Evolutionary conservation across 2,797 vertebrate species (phyloP), one percentile per base, ranked within the genome.

Genomic region (Lepidocolaptes lacrymiger): DNA sequence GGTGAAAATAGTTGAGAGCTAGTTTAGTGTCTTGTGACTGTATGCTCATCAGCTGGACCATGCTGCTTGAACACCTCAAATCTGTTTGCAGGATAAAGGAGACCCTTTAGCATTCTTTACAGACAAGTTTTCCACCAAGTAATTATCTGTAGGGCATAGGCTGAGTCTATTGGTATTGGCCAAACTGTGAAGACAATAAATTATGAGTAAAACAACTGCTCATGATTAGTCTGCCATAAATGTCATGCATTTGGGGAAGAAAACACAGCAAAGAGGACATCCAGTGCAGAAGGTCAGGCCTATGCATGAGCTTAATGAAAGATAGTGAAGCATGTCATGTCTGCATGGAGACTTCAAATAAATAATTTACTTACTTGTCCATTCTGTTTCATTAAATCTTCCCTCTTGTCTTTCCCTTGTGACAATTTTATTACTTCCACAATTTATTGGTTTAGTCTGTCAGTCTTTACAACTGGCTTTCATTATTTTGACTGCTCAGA

Each of bases 301-400:
- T 78, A 12, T 59, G 44, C 32, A 41, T 41, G 44, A 73, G 52
- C 66, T 78, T 95, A 95, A 94, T 93, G 81, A 93, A 84, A 88
- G 58, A 88, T 32, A 89, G 61, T n/a, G 67, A 95, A 95, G 28
- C 78, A 85, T 49, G 84, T 77, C 78, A 37, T 88, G 43, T 95
- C 85, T 91, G 81, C 94, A 86, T 55, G 67, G 76, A 95, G 67
- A 72, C 55, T 88, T 93, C 88, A 92, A 27, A 96, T 97, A 94
- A 97, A 97, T 96, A 91, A 95, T 96, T 96, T 95, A 95, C 64
- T 88, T 89, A 46, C 56, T 81, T 85, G 79, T 93, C 78, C 84
- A 66, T 91, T 96, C 81, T 93, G 61, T 88, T 84, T 88, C 76
- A 84, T 96, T 96, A 95, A 89, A 94, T 94, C 67, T 89, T 92